phyloP scores from a whole-genome alignment of 2,113 vertebrate species.

The Uria lomvia region DNA sequence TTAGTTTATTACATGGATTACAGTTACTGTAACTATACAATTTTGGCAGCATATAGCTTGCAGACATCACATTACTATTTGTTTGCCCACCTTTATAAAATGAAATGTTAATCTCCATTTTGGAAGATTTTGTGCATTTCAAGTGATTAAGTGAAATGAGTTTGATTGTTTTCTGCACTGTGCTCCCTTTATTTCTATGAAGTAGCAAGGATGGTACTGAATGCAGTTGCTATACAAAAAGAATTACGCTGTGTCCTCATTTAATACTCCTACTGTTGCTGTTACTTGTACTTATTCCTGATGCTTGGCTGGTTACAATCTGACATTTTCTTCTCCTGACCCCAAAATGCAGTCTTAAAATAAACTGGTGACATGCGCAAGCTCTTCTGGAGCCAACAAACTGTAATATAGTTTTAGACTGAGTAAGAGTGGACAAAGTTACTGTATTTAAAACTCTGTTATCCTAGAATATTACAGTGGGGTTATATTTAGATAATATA shows the following conservation, averaged over 20 bases:
- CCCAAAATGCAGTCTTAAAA: neutral
- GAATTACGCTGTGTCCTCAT: neutral
- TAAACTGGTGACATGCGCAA: neutral
- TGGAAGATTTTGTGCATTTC: neutral
- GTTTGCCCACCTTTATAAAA: neutral
- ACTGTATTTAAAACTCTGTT: neutral
- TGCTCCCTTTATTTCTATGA: neutral
- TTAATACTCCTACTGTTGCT: neutral
- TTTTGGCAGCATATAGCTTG: neutral
- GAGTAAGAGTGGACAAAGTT: neutral
- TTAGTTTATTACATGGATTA: neutral
- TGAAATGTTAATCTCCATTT: neutral
- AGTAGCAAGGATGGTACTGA: neutral
- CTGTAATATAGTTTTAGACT: neutral
- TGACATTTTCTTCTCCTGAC: neutral
- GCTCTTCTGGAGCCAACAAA: neutral
- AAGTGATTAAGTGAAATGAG: neutral
- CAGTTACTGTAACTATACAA: neutral
- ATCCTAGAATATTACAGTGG: neutral
- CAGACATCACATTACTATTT: neutral
- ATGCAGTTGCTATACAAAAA: neutral
- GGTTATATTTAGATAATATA: neutral
- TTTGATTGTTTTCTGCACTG: neutral
- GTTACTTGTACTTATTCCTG: neutral
- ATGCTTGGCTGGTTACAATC: neutral